Evolutionary conservation across 2,888 invertebrate species (phyloP), one percentile per base, ranked within the genome.

Genomic region (Xestia ashworthii): DNA sequence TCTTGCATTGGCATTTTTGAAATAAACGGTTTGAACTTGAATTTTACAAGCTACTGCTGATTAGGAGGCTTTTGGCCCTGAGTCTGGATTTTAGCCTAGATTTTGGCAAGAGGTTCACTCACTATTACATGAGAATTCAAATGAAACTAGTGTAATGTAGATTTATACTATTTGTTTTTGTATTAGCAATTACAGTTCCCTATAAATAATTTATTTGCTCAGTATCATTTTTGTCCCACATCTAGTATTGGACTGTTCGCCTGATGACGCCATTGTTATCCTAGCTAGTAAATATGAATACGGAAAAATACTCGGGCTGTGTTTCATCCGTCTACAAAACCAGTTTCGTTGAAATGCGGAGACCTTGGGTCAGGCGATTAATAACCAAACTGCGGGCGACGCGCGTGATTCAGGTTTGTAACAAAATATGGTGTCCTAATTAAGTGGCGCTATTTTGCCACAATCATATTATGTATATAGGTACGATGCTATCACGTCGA

Each of bases 301-400:
- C 32, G 64, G 68, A 78, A 83, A 78, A 53, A 14, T 53, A 71
- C 71, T 75, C 16, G 25, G 55, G 9, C 48, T 58, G 48, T 41
- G 50, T 38, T 68, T 48, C 9, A 48, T 60, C 25, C 16, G 25
- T 58, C 12, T n/a, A 53, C 46, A 67, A 46, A 82, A 80, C 83
- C 83, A 19, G 80, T 80, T 80, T 14, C 50, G n/a, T 83, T 78
- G 50, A 80, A 80, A 80, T 78, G 64, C 67, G 32, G 16, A 78
- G 68, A 65, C 80, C 83, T 80, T 80, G 78, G 68, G 2, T 25
- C n/a, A 32, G 77, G 66, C 46, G 76, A 58, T 75, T 76, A 65
- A 53, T 76, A 71, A 66, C 38, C 4, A 53, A 69, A 80, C 22
- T 16, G 55, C n/a, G 55, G 64, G 55, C 25, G 78, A 50, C 44